Conservation (phyloP, 1,140 invertebrate genomes). For the Eurosta solidaginis region DNA sequence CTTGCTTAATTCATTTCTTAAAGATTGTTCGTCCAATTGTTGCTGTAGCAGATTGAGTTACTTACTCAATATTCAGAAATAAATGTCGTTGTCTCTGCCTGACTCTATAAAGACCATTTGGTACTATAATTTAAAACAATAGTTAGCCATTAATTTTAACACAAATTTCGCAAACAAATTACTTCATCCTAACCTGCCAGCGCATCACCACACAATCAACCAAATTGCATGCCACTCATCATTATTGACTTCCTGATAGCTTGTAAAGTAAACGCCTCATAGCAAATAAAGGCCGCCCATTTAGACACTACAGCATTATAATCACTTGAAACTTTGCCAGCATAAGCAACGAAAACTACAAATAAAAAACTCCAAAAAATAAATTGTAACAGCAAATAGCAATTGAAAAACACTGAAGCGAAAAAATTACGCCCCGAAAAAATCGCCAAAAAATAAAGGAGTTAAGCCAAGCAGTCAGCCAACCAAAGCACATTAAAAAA, state of each 20-base stretch:
- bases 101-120: too few species aligned
- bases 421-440: constrained; percentile 20
- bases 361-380: neutral
- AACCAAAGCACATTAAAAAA: constrained; percentile 23
- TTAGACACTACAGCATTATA: constrained; percentile 1
- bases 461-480: too few species aligned
- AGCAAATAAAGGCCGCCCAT: neutral
- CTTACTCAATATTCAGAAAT: too few species aligned
- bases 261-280: constrained; percentile 2
- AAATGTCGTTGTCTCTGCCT: too few species aligned
- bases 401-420: constrained; percentile 17
- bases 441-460: neutral
- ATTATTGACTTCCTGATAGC: constrained; percentile 23
- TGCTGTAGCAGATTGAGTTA: too few species aligned
- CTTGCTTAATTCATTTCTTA: neutral
- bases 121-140: too few species aligned
- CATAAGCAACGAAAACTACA: neutral
- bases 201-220: neutral
- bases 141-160: too few species aligned
- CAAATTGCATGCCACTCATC: neutral
- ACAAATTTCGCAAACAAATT: neutral
- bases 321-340: constrained; percentile 24
- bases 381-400: neutral
- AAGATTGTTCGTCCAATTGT: neutral
- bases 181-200: neutral